Evolutionary conservation across 2,888 invertebrate species (phyloP).

Genomic region (Holacanthella duospinosa): DNA sequence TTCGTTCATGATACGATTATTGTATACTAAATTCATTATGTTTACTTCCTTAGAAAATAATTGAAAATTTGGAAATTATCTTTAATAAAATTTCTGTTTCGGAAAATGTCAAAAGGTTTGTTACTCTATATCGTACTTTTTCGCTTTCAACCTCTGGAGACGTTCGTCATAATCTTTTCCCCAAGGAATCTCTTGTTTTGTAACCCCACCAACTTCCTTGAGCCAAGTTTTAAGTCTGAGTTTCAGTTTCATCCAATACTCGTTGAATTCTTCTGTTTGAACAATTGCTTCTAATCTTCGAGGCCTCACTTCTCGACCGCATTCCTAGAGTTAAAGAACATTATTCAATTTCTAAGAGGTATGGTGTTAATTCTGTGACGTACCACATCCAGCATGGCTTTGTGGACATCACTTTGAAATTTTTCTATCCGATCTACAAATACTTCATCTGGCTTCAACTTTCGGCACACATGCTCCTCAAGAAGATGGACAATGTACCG

Average conservation of each 20-base stretch:
- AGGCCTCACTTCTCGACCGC: constrained; percentile 16
- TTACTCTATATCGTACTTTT: not conserved
- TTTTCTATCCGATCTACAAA: constrained; percentile 54
- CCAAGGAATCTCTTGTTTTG: constrained; percentile 24
- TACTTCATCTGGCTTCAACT: constrained; percentile 52
- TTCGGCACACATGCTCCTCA: constrained; percentile 52
- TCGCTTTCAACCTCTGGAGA: not conserved
- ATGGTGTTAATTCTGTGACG: not conserved
- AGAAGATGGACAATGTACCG: constrained; percentile 58
- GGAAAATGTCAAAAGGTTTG: too few species aligned
- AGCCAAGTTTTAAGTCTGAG: constrained; percentile 20
- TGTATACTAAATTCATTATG: too few species aligned
- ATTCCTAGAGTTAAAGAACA: constrained; percentile 23
- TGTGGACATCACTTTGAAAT: constrained; percentile 51
- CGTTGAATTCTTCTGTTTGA: constrained; percentile 19
- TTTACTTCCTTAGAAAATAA: too few species aligned
- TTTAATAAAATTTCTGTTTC: too few species aligned
- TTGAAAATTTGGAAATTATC: too few species aligned
- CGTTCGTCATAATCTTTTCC: constrained; percentile 14
- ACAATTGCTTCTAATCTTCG: constrained; percentile 5
- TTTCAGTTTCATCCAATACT: constrained; percentile 24
- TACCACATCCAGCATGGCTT: constrained; percentile 48
- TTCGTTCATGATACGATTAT: too few species aligned
- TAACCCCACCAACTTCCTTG: constrained; percentile 10
- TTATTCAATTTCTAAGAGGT: not conserved